A percentile compares a stretch with the other conserved stretches of the same genome.
phyloP scores from a whole-genome alignment of 2,113 vertebrate species.

The Brienomyrus brachyistius region DNA sequence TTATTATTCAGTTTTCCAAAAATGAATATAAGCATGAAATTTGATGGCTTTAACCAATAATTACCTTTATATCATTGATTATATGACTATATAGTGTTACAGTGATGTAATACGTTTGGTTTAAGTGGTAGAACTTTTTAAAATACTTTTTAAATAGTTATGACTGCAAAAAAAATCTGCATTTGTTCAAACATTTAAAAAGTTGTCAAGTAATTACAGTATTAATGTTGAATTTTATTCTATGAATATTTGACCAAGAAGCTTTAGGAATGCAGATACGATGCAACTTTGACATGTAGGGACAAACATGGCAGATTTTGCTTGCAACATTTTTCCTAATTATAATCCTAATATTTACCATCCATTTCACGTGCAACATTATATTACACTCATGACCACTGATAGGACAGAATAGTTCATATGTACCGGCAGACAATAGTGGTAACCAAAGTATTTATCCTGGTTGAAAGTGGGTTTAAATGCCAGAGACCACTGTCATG shows the following conservation, averaged over 20 bases:
- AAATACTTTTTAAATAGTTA: neutral
- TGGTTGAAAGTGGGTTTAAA: neutral
- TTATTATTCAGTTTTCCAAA: neutral
- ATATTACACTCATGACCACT: neutral
- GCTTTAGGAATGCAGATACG: neutral
- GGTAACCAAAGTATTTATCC: neutral
- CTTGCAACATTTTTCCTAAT: neutral
- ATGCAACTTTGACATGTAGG: neutral
- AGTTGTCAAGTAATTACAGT: neutral
- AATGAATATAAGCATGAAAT: neutral
- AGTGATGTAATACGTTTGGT: neutral
- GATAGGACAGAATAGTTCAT: neutral
- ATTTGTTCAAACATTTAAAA: neutral
- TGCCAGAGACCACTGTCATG: neutral
- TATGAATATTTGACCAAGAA: neutral
- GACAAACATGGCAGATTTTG: neutral
- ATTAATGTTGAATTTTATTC: neutral
- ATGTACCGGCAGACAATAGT: neutral
- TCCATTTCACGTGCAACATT: neutral
- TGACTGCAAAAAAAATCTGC: neutral
- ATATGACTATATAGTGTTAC: neutral
- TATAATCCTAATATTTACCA: neutral
- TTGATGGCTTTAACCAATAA: neutral
- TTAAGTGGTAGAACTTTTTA: neutral
- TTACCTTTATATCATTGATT: neutral